Evolutionary conservation across 1,140 invertebrate genomes (phyloP).

Genomic region (Ostrea denselamellosa): DNA sequence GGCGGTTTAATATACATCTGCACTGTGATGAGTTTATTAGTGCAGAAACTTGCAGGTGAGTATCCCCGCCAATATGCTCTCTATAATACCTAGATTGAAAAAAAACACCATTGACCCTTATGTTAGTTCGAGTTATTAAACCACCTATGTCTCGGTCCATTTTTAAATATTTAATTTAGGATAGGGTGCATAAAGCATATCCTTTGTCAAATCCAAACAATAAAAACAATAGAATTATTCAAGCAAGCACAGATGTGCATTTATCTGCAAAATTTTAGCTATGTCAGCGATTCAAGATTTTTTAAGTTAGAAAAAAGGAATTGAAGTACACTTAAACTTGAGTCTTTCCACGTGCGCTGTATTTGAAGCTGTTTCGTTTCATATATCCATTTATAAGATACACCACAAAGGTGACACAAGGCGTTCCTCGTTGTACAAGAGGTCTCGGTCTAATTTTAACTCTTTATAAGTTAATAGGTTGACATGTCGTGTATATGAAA

Average conservation of each 20-base stretch:
- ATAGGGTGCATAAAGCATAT: background rate
- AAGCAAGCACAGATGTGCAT: background rate
- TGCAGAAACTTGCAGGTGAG: constrained; percentile 34
- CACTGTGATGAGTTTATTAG: constrained; percentile 1
- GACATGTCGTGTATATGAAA: too few species aligned
- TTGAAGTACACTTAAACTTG: background rate
- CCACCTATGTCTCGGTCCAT: background rate
- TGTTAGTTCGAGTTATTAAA: background rate
- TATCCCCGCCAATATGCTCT: background rate
- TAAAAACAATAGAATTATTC: background rate
- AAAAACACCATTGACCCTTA: background rate
- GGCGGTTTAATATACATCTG: background rate
- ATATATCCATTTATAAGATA: background rate
- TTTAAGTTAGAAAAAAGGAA: background rate
- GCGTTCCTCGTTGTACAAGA: background rate
- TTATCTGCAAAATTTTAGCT: background rate
- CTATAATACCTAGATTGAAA: background rate
- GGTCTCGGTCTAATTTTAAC: too few species aligned
- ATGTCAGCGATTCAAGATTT: constrained; percentile 1
- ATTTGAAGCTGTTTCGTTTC: background rate
- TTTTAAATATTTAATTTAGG: background rate
- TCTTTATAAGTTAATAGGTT: too few species aligned
- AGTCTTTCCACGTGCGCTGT: background rate
- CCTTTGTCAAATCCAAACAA: constrained; percentile 14
- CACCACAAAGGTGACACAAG: background rate